Evolutionary conservation across 2,113 vertebrate species (phyloP), one percentile per base, ranked within the genome.

Genomic region (Canis aureus): DNA sequence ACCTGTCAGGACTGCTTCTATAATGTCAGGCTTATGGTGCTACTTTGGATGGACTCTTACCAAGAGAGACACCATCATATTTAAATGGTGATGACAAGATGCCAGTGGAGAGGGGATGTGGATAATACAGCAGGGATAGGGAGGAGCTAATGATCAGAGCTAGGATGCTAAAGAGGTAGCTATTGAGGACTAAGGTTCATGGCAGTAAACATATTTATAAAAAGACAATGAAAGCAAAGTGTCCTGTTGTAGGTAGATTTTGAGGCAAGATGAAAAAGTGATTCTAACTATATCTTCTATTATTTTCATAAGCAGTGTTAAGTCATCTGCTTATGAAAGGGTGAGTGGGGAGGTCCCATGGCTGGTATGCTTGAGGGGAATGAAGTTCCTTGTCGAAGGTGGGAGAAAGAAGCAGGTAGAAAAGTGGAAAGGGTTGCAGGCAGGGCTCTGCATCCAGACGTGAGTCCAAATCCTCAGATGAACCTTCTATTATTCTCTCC

Each of bases 131-230:
- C 32, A 76, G 32, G 23, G 38, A 16, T 3, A 27, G 11, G 43
- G 23, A 2, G 2, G 3, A 1, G 11, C 35, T 59, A 3, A 59
- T 8, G 17, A 5, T 49, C 17, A n/a, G 5, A 82, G 3, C 64
- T 22, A 0, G 2, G 27, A 29, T 17, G 2, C 23, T 11, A 35
- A 49, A 20, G 38, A 59, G 29, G 29, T 38, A 4, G 8, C 5
- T 51, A 11, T 35, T 69, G 53, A 16, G 3, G 55, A 27, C 11
- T 0, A n/a, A 51, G 9, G 5, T 57, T 60, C 73, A 27, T 10
- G 38, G 62, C 29, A 51, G 49, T 11, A n/a, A 59, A 8, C 22
- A 1, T 84, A 4, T 57, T 16, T 60, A 51, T 51, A 15, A 29
- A 60, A 78, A 71, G 35, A 88, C 62, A 69, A 59, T 19, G 13